Evolutionary conservation across 2,797 vertebrate genomes (phyloP), one percentile per base, ranked within the genome.

Genomic region (Gobionotothen gibberifrons): DNA sequence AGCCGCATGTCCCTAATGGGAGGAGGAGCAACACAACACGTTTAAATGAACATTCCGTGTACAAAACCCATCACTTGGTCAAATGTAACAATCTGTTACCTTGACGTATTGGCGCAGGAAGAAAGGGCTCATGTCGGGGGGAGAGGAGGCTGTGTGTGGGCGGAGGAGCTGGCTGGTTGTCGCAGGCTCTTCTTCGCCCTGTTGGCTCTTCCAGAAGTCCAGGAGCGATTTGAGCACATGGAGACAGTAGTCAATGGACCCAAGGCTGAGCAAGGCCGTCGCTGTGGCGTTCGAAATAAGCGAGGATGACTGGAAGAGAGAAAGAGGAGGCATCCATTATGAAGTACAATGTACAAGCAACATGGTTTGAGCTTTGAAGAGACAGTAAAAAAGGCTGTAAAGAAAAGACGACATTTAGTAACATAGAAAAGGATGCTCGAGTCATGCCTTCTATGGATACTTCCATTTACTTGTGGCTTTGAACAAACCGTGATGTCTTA

Each of bases 91-190:
- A 21, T 57, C 0, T 6, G 6, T 46, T 90, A 98, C 98, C 97
- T 99, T 99, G 79, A 99, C 98, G 21, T 99, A 99, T 81, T 99
- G 98, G 12, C 98, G 96, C 46, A 99, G 94, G 89, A 99, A 99
- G 83, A 99, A 99, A 0, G 98, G 98, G 83, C 98, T 99, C 98
- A 99, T 99, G 88, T 99, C 98, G 0, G 98, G 98, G 0, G 98
- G 98, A 39, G 98, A 99, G 17, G 97, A 95, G 0, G 96, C 96
- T 0, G 97, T 97, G 90, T 99, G 98, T 19, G 98, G 97, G 60
- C 97, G 98, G 63, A 99, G 96, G 65, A 99, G 94, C 85, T 99
- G 98, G 89, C 97, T 98, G 81, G 96, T 82, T 47, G 96, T 94
- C 32, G 96, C 94, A 0, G 97, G 96, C 81, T 99, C 98, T 84